These are phyloP conservation scores for Piscicola geometra DNA, from an alignment of 2,888 invertebrate species.

Conservation along the genomic window DNA sequence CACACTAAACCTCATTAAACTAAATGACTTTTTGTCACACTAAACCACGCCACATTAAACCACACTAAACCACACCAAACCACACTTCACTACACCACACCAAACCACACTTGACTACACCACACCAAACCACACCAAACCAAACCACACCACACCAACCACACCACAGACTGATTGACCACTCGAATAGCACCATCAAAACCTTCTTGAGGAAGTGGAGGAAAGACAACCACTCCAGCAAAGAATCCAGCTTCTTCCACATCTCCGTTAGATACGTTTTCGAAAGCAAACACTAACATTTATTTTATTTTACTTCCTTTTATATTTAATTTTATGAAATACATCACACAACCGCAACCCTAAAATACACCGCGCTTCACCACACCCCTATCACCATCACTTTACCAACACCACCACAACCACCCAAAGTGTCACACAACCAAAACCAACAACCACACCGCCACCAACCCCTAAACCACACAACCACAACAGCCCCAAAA, in stretches of 20 bases:
- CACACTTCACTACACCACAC: too few relatives aligned
- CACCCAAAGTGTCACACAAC: too few relatives aligned
- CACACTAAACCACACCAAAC: too few relatives aligned
- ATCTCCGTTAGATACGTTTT: too few relatives aligned
- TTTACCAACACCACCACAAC: too few relatives aligned
- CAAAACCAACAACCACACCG: too few relatives aligned
- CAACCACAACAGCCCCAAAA: neutral
- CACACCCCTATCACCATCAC: too few relatives aligned
- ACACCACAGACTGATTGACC: slow-evolving; percentile 44
- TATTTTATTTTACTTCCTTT: neutral
- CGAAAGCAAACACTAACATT: too few relatives aligned
- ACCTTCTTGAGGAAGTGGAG: slow-evolving; percentile 81
- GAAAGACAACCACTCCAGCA: slow-evolving; percentile 50
- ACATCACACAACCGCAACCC: neutral
- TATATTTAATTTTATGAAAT: neutral
- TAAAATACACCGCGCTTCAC: too few relatives aligned
- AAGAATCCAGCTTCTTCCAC: too few relatives aligned
- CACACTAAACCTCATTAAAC: neutral
- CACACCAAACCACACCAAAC: neutral
- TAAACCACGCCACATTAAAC: too few relatives aligned
- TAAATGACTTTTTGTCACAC: neutral
- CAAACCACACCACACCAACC: slow-evolving; percentile 2
- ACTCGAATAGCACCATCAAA: slow-evolving; percentile 61
- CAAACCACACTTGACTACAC: neutral
- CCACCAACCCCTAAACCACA: neutral